These are phyloP conservation scores for Myiagra hebetior DNA, from an alignment of 2,113 vertebrate genomes.

Conservation along the genomic window DNA sequence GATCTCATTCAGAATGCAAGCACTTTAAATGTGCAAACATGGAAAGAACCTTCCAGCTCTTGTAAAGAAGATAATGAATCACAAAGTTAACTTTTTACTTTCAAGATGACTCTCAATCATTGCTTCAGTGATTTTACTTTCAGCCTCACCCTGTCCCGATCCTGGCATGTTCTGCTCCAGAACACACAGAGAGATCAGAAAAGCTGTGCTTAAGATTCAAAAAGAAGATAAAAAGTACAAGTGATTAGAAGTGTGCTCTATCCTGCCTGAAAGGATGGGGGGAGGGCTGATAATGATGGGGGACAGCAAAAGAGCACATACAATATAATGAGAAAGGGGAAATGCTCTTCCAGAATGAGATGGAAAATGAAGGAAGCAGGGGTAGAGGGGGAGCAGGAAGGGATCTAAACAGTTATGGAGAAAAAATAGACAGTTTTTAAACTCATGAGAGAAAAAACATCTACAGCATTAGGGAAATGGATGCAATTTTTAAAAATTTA, in stretches of 20 bases:
- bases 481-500: not conserved
- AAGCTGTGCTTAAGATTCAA: constrained; percentile 8
- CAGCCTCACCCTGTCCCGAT: not conserved
- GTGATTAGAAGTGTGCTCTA: not conserved
- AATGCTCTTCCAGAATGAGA: not conserved
- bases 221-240: not conserved
- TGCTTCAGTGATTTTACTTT: constrained; percentile 6
- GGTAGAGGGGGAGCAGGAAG: rapidly evolving
- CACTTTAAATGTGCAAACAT: not conserved
- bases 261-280: not conserved
- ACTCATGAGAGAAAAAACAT: not conserved
- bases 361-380: not conserved
- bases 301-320: not conserved
- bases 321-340: not conserved
- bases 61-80: not conserved
- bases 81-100: constrained; percentile 27
- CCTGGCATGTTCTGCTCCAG: not conserved
- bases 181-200: constrained; percentile 57
- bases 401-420: not conserved
- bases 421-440: not conserved
- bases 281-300: not conserved
- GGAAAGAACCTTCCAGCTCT: not conserved
- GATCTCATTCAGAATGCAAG: constrained; percentile 1
- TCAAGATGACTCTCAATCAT: not conserved
- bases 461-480: not conserved